phyloP scores from a whole-genome alignment of 1,140 invertebrate genomes.

The Drosophila oshimai region DNA sequence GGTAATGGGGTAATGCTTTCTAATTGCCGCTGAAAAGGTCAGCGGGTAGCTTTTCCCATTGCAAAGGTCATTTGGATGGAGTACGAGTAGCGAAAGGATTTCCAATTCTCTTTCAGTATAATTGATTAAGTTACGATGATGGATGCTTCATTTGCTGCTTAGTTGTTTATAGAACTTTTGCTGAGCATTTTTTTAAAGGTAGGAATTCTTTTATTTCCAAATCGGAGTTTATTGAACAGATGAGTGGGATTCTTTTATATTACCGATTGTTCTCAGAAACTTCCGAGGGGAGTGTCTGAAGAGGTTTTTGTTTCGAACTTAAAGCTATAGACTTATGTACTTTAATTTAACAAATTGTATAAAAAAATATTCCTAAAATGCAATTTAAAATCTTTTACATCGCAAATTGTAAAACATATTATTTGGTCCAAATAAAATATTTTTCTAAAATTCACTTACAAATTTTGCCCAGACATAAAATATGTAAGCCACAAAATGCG shows the following conservation, averaged over 20 bases:
- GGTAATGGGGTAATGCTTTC: conserved; percentile 30
- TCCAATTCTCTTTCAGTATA: conserved; percentile 20
- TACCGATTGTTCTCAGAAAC: neutral
- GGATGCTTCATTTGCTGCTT: conserved; percentile 74
- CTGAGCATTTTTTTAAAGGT: neutral
- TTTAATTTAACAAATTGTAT: too few species aligned
- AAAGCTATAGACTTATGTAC: too few species aligned
- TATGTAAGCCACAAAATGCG: neutral
- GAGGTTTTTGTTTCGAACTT: too few species aligned
- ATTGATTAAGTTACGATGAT: conserved; percentile 67
- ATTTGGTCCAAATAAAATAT: too few species aligned
- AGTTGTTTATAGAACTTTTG: conserved; percentile 45
- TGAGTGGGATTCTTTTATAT: neutral
- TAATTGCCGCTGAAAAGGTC: conserved; percentile 64
- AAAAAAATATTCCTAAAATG: too few species aligned
- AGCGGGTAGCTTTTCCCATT: conserved; percentile 16
- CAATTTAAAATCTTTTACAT: too few species aligned
- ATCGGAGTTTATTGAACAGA: conserved; percentile 6
- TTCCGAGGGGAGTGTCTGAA: neutral
- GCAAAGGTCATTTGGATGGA: conserved; percentile 20
- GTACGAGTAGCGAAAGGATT: conserved; percentile 24
- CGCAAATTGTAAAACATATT: too few species aligned
- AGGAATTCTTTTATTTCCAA: neutral
- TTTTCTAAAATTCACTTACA: too few species aligned
- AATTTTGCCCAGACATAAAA: too few species aligned